Conservation (phyloP, 2,797 vertebrate genomes). For the Pampus argenteus region DNA sequence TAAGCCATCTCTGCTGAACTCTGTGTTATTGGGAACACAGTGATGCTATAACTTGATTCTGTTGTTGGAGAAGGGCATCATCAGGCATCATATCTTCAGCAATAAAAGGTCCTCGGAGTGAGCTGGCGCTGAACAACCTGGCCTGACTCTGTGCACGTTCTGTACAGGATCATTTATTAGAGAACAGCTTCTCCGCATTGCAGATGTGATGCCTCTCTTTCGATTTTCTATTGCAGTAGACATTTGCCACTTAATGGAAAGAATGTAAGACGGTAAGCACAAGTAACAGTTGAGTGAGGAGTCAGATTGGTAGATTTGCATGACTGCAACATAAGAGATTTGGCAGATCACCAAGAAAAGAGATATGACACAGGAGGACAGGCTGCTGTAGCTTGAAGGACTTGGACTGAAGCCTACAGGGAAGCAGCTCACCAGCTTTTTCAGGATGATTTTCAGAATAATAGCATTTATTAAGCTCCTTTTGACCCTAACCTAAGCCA, state of each 20-base stretch:
- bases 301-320: constrained; percentile 37
- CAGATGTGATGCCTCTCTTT: constrained; percentile 55
- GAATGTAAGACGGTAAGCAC: constrained; percentile 24
- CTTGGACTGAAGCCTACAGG: constrained; percentile 47
- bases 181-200: constrained; percentile 59
- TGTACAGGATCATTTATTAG: constrained; percentile 66
- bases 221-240: constrained; percentile 37
- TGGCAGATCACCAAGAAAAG: constrained; percentile 56
- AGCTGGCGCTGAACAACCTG: constrained; percentile 36
- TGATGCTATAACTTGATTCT: constrained; percentile 59
- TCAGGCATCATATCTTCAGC: constrained; percentile 53
- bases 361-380: constrained; percentile 42
- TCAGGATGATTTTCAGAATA: constrained; percentile 42
- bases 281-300: constrained; percentile 32
- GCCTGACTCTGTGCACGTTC: constrained; percentile 30
- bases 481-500: constrained; percentile 32
- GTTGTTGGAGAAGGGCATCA: constrained; percentile 54
- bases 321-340: constrained; percentile 34
- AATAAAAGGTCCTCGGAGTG: constrained; percentile 59
- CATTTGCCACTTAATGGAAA: constrained; percentile 42
- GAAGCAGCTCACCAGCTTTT: constrained; percentile 44
- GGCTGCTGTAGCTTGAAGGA: constrained; percentile 62
- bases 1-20: constrained; percentile 46
- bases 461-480: constrained; percentile 10
- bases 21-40: constrained; percentile 61